Evolutionary conservation across 2,113 vertebrate species (phyloP), one percentile per base, ranked within the genome.

Genomic region (Cepphus grylle): DNA sequence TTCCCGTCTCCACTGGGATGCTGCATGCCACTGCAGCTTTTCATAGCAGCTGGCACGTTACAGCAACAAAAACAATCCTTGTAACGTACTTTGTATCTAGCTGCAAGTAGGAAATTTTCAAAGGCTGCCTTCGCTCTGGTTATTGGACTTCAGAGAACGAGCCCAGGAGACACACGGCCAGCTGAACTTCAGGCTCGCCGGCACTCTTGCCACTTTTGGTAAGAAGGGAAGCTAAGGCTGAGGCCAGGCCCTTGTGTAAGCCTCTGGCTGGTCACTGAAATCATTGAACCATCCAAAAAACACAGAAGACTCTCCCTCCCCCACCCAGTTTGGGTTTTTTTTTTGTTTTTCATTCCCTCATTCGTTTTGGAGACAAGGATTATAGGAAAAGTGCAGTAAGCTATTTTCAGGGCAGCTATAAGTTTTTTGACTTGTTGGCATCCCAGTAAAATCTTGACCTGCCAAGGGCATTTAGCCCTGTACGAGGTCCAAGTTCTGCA

Each of bases 1-100:
- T 26, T 47, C 32, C 38, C 2, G 1, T 12, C 11, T n/a, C 45
- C 17, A 9, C 3, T 0, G 4, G 1, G 1, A 50, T 27, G n/a
- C 36, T 71, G 72, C 36, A 2, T 16, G 25, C 34, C 49, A 38
- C 13, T 5, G 12, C 43, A 45, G 17, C 87, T 65, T 61, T 77
- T 49, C 65, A 17, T 2, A 76, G 83, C 53, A 65, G 67, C 74
- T 1, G 5, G 40, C 36, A 43, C 43, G 23, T 65, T 17, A 53
- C 49, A 70, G 66, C 62, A 69, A 45, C 30, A 56, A 69, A 78
- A 84, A 0, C 18, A 63, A 18, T 15, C 63, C 34, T 66, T 34
- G 34, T 45, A 38, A 63, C n/a, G 15, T 17, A 43, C 61, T 49
- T 23, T 26, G 9, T 29, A 40, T 12, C 26, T n/a, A 52, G 32